Evolutionary conservation across 1,140 invertebrate genomes (phyloP), one percentile per base, ranked within the genome.

Genomic region (Papilio polyxenes): DNA sequence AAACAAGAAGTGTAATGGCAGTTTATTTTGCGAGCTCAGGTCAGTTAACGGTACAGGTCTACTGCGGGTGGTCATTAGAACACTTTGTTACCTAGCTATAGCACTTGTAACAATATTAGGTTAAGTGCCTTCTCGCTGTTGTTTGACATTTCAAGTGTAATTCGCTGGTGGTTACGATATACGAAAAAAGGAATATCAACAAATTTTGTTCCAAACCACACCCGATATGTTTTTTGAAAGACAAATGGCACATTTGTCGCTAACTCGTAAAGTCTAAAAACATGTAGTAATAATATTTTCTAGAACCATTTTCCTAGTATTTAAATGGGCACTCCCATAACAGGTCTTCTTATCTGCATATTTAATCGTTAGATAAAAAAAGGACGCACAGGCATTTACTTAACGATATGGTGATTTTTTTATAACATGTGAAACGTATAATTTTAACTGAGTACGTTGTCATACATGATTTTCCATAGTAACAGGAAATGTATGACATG

Each of bases 61-160:
- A 75, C 15, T 49, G 75, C 75, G 44, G 49, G 9, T 76, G 75
- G 75, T 53, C 75, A 76, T 76, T 76, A 76, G 75, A 37, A 79
- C 82, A 65, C 31, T 82, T 85, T 77, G 82, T 79, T 74, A 77
- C 75, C 81, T 85, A 84, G 82, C 81, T 78, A 20, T 85, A 84
- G 83, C 72, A 75, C 40, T 53, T 53, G 48, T 75, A 20, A 48
- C 44, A 75, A 85, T 85, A 83, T 79, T 85, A 83, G 82, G 83
- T 82, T 84, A 83, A 85, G 79, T 79, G 74, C 48, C 84, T 82
- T 85, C 79, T 77, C 81, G 75, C 81, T 87, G 81, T 86, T 87
- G 81, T 86, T 85, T 85, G 82, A 72, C 13, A 72, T 72, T 72
- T 37, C 65, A 40, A 44, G 7, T 44, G 40, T n/a, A n/a, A n/a